phyloP scores from a whole-genome alignment of 2,113 vertebrate genomes.

The Paradoxurus hermaphroditus region DNA sequence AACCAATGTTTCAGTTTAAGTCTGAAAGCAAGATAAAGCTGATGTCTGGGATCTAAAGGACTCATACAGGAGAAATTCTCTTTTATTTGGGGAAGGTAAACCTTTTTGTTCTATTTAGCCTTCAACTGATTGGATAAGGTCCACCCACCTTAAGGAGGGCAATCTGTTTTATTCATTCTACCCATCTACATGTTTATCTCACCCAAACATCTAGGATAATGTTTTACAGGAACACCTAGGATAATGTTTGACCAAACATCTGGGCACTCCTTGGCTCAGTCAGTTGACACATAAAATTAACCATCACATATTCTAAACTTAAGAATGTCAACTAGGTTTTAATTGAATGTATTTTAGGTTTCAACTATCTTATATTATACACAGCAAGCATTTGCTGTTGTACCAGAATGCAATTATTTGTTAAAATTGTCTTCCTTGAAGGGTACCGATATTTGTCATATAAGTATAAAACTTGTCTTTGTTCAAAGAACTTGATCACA shows the following conservation, averaged over 20 bases:
- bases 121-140: background rate
- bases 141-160: background rate
- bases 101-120: background rate
- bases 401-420: background rate
- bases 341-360: background rate
- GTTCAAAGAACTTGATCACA: background rate
- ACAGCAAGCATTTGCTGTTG: background rate
- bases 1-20: background rate
- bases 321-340: background rate
- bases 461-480: background rate
- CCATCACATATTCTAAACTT: background rate
- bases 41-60: background rate
- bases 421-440: background rate
- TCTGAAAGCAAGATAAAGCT: background rate
- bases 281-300: background rate
- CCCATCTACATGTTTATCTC: background rate
- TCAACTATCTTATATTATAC: background rate
- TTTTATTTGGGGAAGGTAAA: background rate
- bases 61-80: background rate
- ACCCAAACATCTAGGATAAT: background rate
- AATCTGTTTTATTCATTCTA: background rate
- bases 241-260: background rate
- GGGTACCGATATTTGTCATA: background rate
- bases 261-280: background rate
- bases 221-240: background rate